Percentiles rank a stretch among this genome's conserved stretches.
Conservation (phyloP, 2,888 invertebrate genomes). For the Stegophylla sp. region DNA sequence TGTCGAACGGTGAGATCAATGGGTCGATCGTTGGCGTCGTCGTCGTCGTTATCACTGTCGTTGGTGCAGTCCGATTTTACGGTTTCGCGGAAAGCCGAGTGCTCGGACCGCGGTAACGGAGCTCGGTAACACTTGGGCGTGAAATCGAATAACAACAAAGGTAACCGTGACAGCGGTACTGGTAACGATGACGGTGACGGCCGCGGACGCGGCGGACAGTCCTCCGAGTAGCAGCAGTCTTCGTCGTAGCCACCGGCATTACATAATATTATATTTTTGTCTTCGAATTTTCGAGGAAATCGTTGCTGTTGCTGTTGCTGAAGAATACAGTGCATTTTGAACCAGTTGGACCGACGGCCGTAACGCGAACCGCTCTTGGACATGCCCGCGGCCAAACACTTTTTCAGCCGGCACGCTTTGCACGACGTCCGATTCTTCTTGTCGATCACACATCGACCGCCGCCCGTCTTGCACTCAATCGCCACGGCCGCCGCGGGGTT, state of each 20-base stretch:
- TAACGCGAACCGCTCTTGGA: slow-evolving; percentile 89
- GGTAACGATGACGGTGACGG: neutral
- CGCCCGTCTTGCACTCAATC: slow-evolving; percentile 92
- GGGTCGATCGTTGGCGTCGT: neutral
- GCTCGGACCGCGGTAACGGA: neutral
- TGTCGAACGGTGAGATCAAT: slow-evolving; percentile 6
- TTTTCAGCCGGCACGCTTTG: slow-evolving; percentile 85
- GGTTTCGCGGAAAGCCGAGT: slow-evolving; percentile 1
- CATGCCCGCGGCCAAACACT: slow-evolving; percentile 88
- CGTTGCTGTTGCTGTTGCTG: slow-evolving; percentile 75
- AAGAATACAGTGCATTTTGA: slow-evolving; percentile 88
- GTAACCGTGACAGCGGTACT: neutral
- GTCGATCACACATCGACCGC: slow-evolving; percentile 83
- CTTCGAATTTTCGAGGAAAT: slow-evolving; percentile 17
- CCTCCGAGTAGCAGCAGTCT: neutral
- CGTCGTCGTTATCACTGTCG: neutral
- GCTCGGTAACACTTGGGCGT: neutral
- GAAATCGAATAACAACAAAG: slow-evolving; percentile 2
- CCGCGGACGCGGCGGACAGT: neutral
- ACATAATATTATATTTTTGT: too few species aligned
- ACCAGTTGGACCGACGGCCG: slow-evolving; percentile 89
- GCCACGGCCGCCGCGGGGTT: slow-evolving; percentile 78
- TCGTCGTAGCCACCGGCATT: neutral
- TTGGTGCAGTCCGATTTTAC: neutral
- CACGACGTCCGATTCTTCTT: slow-evolving; percentile 91